Percentiles rank a stretch among this genome's conserved stretches.
Evolutionary conservation across 2,797 vertebrate species (phyloP).

Genomic region (Zenarchopterus dispar): DNA sequence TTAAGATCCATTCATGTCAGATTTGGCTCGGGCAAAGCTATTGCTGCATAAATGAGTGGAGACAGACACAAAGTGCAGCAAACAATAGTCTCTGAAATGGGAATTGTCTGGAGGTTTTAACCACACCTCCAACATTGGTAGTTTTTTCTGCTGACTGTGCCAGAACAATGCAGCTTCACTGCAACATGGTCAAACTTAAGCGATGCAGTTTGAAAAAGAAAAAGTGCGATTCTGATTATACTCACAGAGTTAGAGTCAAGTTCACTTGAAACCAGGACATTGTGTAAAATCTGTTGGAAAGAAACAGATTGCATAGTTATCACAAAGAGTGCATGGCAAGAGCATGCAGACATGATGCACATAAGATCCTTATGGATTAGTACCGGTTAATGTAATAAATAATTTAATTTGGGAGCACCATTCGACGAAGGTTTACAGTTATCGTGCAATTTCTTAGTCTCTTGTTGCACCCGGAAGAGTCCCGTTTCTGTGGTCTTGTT

Average conservation of each 20-base stretch:
- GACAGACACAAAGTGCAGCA: slow-evolving; percentile 34
- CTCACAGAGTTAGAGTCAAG: slow-evolving; percentile 73
- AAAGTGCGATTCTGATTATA: background rate
- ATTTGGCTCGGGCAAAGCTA: slow-evolving; percentile 19
- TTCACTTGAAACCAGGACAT: slow-evolving; percentile 52
- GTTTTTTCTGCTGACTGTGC: slow-evolving; percentile 25
- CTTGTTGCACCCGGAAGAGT: too few relatives aligned
- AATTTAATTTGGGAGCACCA: too few relatives aligned
- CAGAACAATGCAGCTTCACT: slow-evolving; percentile 10
- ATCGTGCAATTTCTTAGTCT: too few relatives aligned
- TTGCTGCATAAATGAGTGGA: slow-evolving; percentile 28
- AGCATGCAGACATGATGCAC: too few relatives aligned
- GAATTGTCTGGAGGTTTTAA: slow-evolving; percentile 37
- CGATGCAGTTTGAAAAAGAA: background rate
- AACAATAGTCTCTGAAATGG: slow-evolving; percentile 45
- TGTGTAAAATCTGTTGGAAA: slow-evolving; percentile 69
- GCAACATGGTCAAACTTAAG: background rate
- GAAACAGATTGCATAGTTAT: slow-evolving; percentile 6
- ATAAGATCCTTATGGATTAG: background rate
- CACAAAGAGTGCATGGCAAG: background rate
- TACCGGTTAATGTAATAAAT: too few relatives aligned
- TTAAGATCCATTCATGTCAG: slow-evolving; percentile 35
- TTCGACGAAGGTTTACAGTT: too few relatives aligned
- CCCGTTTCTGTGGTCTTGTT: too few relatives aligned
- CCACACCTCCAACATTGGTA: slow-evolving; percentile 34